Conservation (phyloP, 2,888 invertebrate genomes). For the Netelia fuscicornis region DNA sequence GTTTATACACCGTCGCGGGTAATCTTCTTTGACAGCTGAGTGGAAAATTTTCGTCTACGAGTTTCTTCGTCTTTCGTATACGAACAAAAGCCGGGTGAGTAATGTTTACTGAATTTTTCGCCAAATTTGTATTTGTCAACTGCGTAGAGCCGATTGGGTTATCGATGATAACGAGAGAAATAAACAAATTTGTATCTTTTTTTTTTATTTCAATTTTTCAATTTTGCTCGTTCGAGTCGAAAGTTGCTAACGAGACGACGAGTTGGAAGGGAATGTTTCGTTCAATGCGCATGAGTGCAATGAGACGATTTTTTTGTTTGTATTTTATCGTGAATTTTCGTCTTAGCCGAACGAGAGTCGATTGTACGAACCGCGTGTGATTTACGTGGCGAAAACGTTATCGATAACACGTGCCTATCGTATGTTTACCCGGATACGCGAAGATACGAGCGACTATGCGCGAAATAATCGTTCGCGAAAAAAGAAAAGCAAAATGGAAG, state of each 20-base stretch:
- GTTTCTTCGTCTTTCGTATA: neutral
- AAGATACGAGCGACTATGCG: constrained; percentile 8
- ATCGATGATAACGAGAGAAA: neutral
- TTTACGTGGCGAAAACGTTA: constrained; percentile 28
- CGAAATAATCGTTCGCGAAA: neutral
- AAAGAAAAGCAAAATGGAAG: neutral
- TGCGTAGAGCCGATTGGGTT: neutral
- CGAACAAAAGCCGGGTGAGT: constrained; percentile 48
- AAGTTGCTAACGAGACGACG: neutral
- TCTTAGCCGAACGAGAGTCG: constrained; percentile 3
- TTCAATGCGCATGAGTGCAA: too few relatives aligned
- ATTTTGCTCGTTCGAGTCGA: neutral
- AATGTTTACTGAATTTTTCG: constrained; percentile 29
- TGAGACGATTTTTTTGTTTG: too few relatives aligned
- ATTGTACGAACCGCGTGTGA: neutral
- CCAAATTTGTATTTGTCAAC: neutral
- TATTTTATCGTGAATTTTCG: neutral
- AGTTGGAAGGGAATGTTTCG: too few relatives aligned
- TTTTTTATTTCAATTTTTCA: neutral
- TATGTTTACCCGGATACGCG: constrained; percentile 28
- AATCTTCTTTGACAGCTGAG: constrained; percentile 65
- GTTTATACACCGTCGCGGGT: constrained; percentile 4
- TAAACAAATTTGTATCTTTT: neutral
- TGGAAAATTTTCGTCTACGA: constrained; percentile 62
- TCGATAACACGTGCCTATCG: constrained; percentile 46